A percentile compares a stretch with the other conserved stretches of the same genome.
Conservation (phyloP, 2,888 invertebrate species). For the Hesperia comma region DNA sequence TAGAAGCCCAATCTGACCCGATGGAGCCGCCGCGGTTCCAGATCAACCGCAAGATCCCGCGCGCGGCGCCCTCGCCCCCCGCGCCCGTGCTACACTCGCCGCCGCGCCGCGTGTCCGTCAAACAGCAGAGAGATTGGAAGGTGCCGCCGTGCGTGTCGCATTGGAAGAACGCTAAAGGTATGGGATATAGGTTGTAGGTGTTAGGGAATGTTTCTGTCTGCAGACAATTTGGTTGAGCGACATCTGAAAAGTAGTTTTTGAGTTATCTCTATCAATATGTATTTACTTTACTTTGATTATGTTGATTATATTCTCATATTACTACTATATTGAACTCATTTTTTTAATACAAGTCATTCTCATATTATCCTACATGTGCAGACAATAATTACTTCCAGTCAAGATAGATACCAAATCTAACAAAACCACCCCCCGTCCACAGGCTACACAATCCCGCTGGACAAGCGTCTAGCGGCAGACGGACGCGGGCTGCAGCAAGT, state of each 20-base stretch:
- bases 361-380: too few species aligned
- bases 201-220: too few species aligned
- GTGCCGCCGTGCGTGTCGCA: slow-evolving; percentile 99
- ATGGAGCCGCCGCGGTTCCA: slow-evolving; percentile 99
- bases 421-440: slow-evolving; percentile 46
- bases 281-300: too few species aligned
- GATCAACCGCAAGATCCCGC: slow-evolving; percentile 99
- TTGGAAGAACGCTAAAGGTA: slow-evolving; percentile 99
- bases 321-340: too few species aligned
- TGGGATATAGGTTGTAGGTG: too few species aligned
- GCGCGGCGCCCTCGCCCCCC: slow-evolving; percentile 99
- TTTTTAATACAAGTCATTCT: too few species aligned
- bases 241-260: too few species aligned
- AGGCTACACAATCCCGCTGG: slow-evolving; percentile 98
- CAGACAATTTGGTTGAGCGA: too few species aligned
- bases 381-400: too few species aligned
- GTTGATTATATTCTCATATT: too few species aligned
- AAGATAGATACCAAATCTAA: too few species aligned
- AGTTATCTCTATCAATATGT: too few species aligned
- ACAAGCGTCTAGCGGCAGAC: slow-evolving; percentile 99
- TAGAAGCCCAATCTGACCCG: slow-evolving; percentile 90
- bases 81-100: slow-evolving; percentile 99
- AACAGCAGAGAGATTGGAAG: slow-evolving; percentile 99
- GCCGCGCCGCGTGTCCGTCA: slow-evolving; percentile 97
- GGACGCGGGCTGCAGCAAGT: slow-evolving; percentile 98